Evolutionary conservation across 2,113 vertebrate genomes (phyloP).

Genomic region (Thunnus thynnus): DNA sequence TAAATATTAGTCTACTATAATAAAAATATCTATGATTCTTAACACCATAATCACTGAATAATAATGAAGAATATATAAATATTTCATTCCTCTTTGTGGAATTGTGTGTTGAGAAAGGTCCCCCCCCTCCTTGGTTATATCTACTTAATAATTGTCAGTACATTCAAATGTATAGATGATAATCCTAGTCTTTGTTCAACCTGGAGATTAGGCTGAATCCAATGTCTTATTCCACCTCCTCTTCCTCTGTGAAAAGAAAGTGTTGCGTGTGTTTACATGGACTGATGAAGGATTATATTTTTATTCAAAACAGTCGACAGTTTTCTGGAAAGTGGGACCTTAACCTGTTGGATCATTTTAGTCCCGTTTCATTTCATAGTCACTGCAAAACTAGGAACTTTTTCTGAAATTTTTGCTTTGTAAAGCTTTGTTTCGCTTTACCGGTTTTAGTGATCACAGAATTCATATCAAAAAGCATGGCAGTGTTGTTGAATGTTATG

Average conservation of each 20-base stretch:
- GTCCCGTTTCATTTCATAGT: slow-evolving; percentile 47
- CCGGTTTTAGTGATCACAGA: slow-evolving; percentile 64
- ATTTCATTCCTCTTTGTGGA: slow-evolving; percentile 83
- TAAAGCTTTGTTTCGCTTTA: slow-evolving; percentile 57
- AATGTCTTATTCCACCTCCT: slow-evolving; percentile 51
- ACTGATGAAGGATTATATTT: slow-evolving; percentile 76
- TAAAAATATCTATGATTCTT: slow-evolving; percentile 77
- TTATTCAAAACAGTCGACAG: slow-evolving; percentile 47
- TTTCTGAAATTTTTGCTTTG: slow-evolving; percentile 56
- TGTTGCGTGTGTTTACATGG: slow-evolving; percentile 67
- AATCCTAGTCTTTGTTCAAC: slow-evolving; percentile 52
- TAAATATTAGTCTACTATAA: slow-evolving; percentile 85
- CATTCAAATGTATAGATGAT: slow-evolving; percentile 69
- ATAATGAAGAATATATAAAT: slow-evolving; percentile 78
- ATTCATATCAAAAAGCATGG: slow-evolving; percentile 81
- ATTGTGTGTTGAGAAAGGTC: slow-evolving; percentile 70
- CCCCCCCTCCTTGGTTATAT: slow-evolving; percentile 64
- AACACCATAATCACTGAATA: slow-evolving; percentile 74
- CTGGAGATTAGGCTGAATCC: slow-evolving; percentile 56
- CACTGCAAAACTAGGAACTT: slow-evolving; percentile 19
- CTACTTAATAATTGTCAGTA: slow-evolving; percentile 58
- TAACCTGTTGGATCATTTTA: slow-evolving; percentile 17
- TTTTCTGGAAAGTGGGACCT: slow-evolving; percentile 50
- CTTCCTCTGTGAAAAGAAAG: slow-evolving; percentile 60
- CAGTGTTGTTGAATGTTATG: slow-evolving; percentile 79